Base-by-base conservation (phyloP, 2,888 invertebrate species). In the Operophtera brumata region DNA sequence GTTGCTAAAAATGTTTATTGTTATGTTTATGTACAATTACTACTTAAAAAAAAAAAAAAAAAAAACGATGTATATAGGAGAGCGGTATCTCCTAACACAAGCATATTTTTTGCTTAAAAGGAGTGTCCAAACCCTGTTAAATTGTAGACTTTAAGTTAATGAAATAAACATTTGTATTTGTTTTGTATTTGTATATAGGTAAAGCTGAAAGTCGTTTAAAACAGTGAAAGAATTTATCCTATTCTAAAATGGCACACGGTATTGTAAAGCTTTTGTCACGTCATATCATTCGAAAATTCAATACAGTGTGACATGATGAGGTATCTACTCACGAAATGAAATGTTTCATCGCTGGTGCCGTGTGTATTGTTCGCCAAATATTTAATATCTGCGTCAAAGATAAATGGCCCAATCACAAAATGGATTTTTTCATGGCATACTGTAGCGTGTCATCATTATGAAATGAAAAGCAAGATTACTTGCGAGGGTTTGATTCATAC, bases 281-380 rank as follows among this genome's bases (percentile, higher is more conserved):
- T 36, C n/a, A 20, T 20, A 47, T 35, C 35, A 47, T 51, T 56
- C 35, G 47, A 47, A 43, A 35, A 14, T 39, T 25, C 47, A 44
- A 54, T 44, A 44, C 35, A 48, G 12, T 41, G 44, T 32, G 47
- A 49, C 56, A 43, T 25, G n/a, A 20, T 20, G 43, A 39, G 45
- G 28, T 47, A 55, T 47, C 12, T 30, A 25, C 35, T 57, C 44
- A 25, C 47, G 48, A 46, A 52, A 57, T 52, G 44, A 52, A 57
- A 52, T 48, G 57, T 57, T 52, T 49, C 48, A 52, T 46, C 45
- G 41, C 45, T 3, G 14, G 43, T 26, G 48, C 57, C 41, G 37
- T 53, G 40, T 47, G 48, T 57, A 52, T 57, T 57, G 57, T 57
- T 52, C 48, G 40, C 52, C 52, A 52, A 57, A 57, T 57, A 57